Conservation (phyloP, 2,797 vertebrate genomes). For the Rhadinocentrus ornatus region DNA sequence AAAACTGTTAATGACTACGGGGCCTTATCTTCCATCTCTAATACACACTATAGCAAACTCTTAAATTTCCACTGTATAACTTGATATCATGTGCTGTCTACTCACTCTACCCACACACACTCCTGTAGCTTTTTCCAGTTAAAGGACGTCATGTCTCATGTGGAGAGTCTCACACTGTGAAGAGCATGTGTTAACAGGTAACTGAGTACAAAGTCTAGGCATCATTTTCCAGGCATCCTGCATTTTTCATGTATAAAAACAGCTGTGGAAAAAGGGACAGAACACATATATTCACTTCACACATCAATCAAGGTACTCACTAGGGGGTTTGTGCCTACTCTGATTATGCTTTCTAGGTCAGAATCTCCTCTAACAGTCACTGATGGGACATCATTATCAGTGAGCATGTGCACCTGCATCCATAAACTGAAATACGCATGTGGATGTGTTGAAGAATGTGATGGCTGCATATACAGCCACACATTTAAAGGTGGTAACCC, state of each 20-base stretch:
- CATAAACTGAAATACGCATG: conserved; percentile 20
- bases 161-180: background rate
- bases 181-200: background rate
- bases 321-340: conserved; percentile 40
- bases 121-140: background rate
- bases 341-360: conserved; percentile 65
- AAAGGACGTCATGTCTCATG: background rate
- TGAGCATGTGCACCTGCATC: conserved; percentile 41
- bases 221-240: background rate
- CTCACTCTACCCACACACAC: background rate
- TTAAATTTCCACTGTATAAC: background rate
- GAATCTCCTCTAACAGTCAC: conserved; percentile 38
- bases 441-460: conserved; percentile 8
- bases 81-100: background rate
- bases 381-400: conserved; percentile 41
- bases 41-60: background rate
- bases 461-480: no score
- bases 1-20: background rate
- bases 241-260: background rate
- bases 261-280: background rate
- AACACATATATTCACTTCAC: background rate
- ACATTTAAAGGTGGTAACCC: no score
- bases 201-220: background rate
- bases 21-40: background rate
- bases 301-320: conserved; percentile 12